Percentiles rank a stretch among this genome's conserved stretches.
Conservation (phyloP, 2,797 vertebrate genomes). For the Tokudaia tokunoshimensis region DNA sequence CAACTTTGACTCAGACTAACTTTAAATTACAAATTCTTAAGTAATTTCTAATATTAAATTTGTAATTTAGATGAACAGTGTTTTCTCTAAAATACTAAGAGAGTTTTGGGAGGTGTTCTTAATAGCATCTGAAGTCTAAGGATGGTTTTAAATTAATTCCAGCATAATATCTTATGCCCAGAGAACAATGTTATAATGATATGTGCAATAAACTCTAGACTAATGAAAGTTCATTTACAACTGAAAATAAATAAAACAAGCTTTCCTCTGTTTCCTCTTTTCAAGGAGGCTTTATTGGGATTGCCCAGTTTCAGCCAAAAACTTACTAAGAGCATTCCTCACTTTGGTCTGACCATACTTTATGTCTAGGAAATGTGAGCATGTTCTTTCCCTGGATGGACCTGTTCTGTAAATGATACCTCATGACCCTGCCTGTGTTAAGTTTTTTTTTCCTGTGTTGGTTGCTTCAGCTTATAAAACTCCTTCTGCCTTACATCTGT, state of each 20-base stretch:
- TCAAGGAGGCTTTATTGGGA: background rate
- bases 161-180: background rate
- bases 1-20: background rate
- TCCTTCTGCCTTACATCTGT: background rate
- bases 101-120: background rate
- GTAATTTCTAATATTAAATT: background rate
- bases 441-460: background rate
- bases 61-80: background rate
- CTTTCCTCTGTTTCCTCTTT: background rate
- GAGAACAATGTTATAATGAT: background rate
- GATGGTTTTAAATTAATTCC: background rate
- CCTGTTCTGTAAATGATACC: background rate
- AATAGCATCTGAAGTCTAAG: background rate
- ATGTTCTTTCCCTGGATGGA: background rate
- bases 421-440: background rate
- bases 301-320: background rate
- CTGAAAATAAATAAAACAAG: background rate
- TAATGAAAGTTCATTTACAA: background rate
- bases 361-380: background rate
- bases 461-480: background rate
- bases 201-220: background rate
- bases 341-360: background rate
- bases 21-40: conserved; percentile 19
- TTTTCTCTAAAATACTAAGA: conserved; percentile 23
- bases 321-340: background rate